These are phyloP conservation scores for Tortrix viridana DNA, from an alignment of 2,888 invertebrate genomes.

Conservation along the genomic window DNA sequence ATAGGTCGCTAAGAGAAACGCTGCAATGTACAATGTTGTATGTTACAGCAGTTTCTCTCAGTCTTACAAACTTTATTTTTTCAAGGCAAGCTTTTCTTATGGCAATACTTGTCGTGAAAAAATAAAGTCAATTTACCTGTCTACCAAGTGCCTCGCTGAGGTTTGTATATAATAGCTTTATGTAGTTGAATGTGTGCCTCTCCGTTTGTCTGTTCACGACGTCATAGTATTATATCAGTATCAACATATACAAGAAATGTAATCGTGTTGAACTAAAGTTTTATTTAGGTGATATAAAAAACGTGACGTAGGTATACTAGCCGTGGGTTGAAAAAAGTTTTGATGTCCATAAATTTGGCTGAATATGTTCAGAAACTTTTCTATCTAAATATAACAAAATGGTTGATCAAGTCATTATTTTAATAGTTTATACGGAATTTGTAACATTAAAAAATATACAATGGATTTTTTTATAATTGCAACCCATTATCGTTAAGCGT, in stretches of 20 bases:
- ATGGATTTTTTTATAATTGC: neutral
- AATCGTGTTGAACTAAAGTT: constrained; percentile 8
- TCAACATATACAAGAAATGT: constrained; percentile 20
- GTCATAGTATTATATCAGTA: constrained; percentile 31
- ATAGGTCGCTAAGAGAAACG: constrained; percentile 11
- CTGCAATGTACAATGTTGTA: neutral
- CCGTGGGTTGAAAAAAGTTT: constrained; percentile 6
- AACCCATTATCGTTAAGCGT: neutral
- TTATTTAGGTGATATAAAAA: constrained; percentile 12
- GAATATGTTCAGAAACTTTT: no score
- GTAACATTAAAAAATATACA: no score
- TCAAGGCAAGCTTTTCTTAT: neutral
- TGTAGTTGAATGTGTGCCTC: constrained; percentile 72
- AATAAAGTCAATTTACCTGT: constrained; percentile 40
- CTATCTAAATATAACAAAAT: no score
- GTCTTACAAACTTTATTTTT: constrained; percentile 6
- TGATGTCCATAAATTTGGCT: neutral
- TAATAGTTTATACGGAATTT: no score
- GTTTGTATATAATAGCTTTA: constrained; percentile 75
- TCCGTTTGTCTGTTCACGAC: constrained; percentile 51
- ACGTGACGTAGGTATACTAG: neutral
- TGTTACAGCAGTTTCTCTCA: neutral
- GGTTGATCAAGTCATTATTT: no score
- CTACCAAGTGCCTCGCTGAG: constrained; percentile 73
- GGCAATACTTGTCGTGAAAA: neutral